phyloP scores from a whole-genome alignment of 1,140 invertebrate species.

The Coenobita brevimanus region DNA sequence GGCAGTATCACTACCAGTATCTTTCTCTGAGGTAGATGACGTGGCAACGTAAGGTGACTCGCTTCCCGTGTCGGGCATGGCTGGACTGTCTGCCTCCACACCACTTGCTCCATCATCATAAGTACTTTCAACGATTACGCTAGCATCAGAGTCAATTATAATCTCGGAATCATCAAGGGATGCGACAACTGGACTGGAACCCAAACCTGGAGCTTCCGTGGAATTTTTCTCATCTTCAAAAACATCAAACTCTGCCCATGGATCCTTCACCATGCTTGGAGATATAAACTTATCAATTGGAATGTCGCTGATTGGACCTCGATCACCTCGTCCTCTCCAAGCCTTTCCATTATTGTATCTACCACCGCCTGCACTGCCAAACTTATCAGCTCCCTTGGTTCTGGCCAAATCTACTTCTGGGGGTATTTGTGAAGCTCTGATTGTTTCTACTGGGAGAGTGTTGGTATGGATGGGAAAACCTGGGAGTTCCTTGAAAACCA shows the following conservation, averaged over 20 bases:
- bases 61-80: conserved; percentile 45
- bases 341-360: background rate
- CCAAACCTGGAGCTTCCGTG: background rate
- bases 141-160: conserved; percentile 45
- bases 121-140: conserved; percentile 44
- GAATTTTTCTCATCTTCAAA: too few species aligned
- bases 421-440: background rate
- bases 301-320: conserved; percentile 30
- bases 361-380: conserved; percentile 11
- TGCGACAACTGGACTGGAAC: background rate
- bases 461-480: conserved; percentile 33
- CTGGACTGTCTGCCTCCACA: conserved; percentile 36
- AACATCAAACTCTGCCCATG: conserved; percentile 42
- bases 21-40: conserved; percentile 49
- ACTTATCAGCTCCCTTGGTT: background rate
- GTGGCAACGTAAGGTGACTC: conserved; percentile 43
- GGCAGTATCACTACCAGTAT: conserved; percentile 41
- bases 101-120: conserved; percentile 48
- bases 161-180: conserved; percentile 26
- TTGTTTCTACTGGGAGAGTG: conserved; percentile 6
- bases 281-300: conserved; percentile 56
- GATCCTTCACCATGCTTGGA: conserved; percentile 36
- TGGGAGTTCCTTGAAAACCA: background rate
- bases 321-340: background rate
- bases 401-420: background rate